These are phyloP conservation scores for Microcebus ravelobensis DNA, from an alignment of 2,113 vertebrate genomes.

Conservation along the genomic window DNA sequence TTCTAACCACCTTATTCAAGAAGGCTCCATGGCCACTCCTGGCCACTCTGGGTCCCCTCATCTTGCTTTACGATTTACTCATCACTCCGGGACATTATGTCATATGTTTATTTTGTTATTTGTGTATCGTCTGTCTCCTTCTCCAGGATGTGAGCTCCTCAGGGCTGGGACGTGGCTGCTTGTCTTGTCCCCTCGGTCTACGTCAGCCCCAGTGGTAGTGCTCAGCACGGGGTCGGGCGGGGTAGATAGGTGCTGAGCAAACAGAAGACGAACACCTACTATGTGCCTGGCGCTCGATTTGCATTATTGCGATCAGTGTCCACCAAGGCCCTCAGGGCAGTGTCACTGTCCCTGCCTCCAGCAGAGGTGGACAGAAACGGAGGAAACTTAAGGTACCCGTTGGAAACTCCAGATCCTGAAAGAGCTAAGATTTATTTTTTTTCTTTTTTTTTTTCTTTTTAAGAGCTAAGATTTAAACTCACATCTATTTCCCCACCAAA, in stretches of 20 bases:
- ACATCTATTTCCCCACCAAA: not conserved
- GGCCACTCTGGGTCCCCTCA: not conserved
- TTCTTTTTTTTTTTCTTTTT: too few species aligned
- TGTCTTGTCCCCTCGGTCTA: not conserved
- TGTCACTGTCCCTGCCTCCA: not conserved
- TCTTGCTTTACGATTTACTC: not conserved
- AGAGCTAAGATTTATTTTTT: not conserved
- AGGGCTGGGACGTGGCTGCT: not conserved
- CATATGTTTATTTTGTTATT: not conserved
- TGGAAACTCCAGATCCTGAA: not conserved
- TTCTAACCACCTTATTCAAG: not conserved
- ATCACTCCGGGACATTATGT: not conserved
- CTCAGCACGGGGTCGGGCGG: not conserved
- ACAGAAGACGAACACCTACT: not conserved
- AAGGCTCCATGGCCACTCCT: not conserved
- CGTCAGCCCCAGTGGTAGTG: fast-evolving
- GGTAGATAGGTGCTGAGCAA: not conserved
- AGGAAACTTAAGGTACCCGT: too few species aligned
- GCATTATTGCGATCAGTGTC: not conserved
- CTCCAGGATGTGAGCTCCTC: not conserved
- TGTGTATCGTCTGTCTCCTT: not conserved
- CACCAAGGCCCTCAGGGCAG: not conserved
- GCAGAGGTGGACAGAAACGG: not conserved
- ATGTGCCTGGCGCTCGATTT: not conserved
- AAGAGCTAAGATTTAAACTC: not conserved